Percentiles rank a stretch among this genome's conserved stretches.
Evolutionary conservation across 2,113 vertebrate genomes (phyloP).

Genomic region (Lepus timidus): DNA sequence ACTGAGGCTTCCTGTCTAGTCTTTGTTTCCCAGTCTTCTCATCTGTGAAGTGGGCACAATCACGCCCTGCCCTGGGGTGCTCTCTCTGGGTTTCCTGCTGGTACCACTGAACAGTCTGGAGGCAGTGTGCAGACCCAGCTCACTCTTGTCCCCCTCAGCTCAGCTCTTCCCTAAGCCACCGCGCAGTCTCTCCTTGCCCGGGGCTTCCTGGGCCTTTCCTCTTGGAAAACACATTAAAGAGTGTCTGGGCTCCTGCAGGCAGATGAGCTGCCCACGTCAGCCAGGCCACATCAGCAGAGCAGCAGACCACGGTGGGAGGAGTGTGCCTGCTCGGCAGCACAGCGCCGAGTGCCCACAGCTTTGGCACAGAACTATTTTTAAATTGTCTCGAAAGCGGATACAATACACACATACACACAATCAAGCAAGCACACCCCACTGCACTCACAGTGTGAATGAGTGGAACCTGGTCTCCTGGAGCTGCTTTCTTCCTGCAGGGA

Average conservation of each 20-base stretch:
- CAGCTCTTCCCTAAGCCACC: not conserved
- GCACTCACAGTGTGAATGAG: constrained; percentile 1
- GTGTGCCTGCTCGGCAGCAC: not conserved
- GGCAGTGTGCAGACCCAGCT: not conserved
- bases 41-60: not conserved
- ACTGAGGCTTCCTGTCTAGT: not conserved
- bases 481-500: constrained; percentile 41
- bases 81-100: not conserved
- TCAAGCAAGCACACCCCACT: constrained; percentile 28
- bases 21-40: constrained; percentile 23
- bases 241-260: not conserved
- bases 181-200: not conserved
- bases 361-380: constrained; percentile 65
- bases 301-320: not conserved
- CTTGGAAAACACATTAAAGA: constrained; percentile 46
- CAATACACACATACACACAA: not conserved
- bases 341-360: not conserved
- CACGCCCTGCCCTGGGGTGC: not conserved
- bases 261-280: constrained; percentile 36
- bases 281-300: constrained; percentile 15
- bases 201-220: constrained; percentile 37
- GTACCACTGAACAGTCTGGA: not conserved
- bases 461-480: not conserved
- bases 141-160: not conserved
- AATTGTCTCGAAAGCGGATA: constrained; percentile 49